Conservation (phyloP, 2,797 vertebrate genomes). For the Phoebastria nigripes region DNA sequence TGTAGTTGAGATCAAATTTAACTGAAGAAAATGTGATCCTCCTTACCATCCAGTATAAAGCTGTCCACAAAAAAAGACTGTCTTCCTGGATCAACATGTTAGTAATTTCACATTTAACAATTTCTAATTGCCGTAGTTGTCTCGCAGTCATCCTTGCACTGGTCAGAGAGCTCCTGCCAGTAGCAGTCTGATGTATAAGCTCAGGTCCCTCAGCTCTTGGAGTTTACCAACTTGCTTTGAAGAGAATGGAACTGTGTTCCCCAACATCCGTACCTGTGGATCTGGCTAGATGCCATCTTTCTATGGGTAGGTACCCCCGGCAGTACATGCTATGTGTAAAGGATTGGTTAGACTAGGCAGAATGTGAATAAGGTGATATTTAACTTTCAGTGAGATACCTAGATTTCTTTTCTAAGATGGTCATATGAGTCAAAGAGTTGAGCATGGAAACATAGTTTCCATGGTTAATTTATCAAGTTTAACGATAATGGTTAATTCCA, state of each 20-base stretch:
- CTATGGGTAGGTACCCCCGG: not conserved
- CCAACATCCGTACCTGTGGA: not conserved
- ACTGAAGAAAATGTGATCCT: not conserved
- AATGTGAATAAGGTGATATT: not conserved
- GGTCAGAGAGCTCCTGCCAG: not conserved
- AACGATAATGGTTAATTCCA: not conserved
- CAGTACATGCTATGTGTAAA: not conserved
- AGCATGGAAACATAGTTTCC: not conserved
- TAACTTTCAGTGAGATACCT: not conserved
- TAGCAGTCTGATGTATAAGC: not conserved
- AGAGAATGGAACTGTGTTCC: not conserved
- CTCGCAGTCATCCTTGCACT: not conserved
- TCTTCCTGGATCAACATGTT: not conserved
- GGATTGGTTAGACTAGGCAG: not conserved
- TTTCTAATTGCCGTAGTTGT: not conserved
- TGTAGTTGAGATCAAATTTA: not conserved
- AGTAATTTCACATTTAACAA: not conserved
- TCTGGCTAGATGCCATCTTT: not conserved
- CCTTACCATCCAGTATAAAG: not conserved
- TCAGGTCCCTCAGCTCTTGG: not conserved
- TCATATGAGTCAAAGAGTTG: not conserved
- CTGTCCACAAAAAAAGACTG: not conserved
- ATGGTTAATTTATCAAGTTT: not conserved
- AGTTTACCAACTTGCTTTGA: not conserved
- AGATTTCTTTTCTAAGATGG: not conserved